phyloP scores from a whole-genome alignment of 2,113 vertebrate species.

The Poicephalus meyeri region DNA sequence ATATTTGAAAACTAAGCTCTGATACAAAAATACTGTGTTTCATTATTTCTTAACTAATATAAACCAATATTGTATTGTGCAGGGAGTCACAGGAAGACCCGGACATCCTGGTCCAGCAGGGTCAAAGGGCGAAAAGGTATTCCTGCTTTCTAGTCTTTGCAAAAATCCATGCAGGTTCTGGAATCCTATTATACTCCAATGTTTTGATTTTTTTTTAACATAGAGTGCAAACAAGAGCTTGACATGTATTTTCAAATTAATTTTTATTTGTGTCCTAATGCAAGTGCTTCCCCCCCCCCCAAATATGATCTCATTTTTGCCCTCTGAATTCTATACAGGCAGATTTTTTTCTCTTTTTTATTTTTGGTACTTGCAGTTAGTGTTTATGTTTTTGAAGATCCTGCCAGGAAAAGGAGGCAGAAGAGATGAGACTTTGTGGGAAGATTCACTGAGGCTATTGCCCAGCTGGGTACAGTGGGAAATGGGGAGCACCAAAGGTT shows the following conservation, averaged over 20 bases:
- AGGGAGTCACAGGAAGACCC: constrained; percentile 89
- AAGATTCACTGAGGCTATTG: neutral
- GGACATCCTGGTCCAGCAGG: constrained; percentile 78
- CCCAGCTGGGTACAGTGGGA: neutral
- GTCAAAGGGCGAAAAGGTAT: constrained; percentile 82
- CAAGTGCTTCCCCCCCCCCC: neutral
- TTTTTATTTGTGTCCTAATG: neutral
- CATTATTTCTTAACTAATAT: constrained; percentile 11
- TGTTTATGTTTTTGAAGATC: neutral
- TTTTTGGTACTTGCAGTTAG: neutral
- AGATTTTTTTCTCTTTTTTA: neutral
- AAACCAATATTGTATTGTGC: constrained; percentile 49
- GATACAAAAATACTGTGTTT: neutral
- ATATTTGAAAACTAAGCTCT: constrained; percentile 6
- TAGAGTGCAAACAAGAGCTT: neutral
- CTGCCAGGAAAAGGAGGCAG: neutral
- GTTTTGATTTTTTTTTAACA: neutral
- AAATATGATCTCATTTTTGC: neutral
- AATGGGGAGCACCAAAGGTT: neutral
- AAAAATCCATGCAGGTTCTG: neutral
- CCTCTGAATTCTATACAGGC: neutral
- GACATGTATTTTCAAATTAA: neutral
- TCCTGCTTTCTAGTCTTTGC: neutral
- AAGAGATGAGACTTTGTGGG: neutral
- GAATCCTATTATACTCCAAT: neutral